phyloP scores from a whole-genome alignment of 92 coral and sea anemone species.

The Siderastrea siderea region DNA sequence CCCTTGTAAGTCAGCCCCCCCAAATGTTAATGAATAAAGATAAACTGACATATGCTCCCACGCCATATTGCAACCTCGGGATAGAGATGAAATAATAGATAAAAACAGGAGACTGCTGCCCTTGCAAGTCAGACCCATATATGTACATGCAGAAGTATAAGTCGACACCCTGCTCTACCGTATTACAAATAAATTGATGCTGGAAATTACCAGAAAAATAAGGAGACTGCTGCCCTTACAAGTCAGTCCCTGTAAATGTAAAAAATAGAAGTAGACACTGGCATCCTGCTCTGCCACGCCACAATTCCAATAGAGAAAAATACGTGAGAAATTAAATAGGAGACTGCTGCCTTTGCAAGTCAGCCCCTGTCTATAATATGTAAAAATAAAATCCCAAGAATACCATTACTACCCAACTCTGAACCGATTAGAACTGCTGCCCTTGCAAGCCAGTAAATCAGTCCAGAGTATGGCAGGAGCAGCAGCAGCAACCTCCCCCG shows the following conservation, averaged over 20 bases:
- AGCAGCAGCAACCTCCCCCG: conserved; percentile 11
- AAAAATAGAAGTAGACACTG: not conserved
- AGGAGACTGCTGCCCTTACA: conserved; percentile 15
- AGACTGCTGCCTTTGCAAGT: conserved; percentile 29
- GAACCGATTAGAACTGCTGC: conserved; percentile 15
- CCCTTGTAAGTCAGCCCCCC: no score
- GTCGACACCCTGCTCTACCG: not conserved
- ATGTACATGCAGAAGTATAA: not conserved
- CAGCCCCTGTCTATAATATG: not conserved
- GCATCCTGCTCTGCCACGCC: not conserved
- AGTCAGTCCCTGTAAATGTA: conserved; percentile 3
- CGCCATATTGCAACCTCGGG: not conserved
- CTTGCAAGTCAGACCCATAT: conserved; percentile 15
- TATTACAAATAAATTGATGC: conserved; percentile 1
- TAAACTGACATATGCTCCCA: no score
- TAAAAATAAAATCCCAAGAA: not conserved
- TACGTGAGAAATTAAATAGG: not conserved
- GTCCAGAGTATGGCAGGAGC: not conserved
- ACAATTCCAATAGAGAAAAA: not conserved
- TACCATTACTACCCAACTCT: not conserved
- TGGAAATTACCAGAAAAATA: not conserved
- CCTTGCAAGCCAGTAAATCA: conserved; percentile 36
- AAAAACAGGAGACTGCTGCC: conserved; percentile 25
- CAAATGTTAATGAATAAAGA: no score
- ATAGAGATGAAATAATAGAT: not conserved